Conservation (phyloP, 2,797 vertebrate genomes). For the Mormyrus hasselquistii region DNA sequence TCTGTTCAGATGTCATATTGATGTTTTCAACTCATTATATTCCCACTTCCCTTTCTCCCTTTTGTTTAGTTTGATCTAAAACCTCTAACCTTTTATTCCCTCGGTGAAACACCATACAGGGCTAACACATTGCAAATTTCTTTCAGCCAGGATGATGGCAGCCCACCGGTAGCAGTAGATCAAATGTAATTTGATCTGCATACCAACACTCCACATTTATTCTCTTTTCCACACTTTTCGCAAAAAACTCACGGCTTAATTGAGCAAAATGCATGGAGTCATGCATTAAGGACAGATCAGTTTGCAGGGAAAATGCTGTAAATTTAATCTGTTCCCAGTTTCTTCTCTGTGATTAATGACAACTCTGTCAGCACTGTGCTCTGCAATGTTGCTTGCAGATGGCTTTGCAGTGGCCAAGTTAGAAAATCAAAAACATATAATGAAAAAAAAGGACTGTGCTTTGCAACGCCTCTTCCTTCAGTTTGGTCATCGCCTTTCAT, state of each 20-base stretch:
- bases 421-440: background rate
- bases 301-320: conserved; percentile 3
- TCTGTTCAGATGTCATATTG: background rate
- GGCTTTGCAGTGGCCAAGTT: background rate
- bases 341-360: conserved; percentile 4
- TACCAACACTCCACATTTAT: background rate
- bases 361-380: background rate
- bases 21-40: background rate
- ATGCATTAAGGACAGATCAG: conserved; percentile 6
- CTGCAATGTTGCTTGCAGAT: background rate
- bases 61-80: background rate
- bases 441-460: background rate
- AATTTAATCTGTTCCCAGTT: background rate
- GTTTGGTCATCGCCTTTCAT: background rate
- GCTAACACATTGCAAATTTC: background rate
- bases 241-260: background rate
- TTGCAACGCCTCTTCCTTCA: background rate
- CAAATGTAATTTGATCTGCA: conserved; percentile 5
- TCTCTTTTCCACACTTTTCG: background rate
- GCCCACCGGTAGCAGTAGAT: background rate
- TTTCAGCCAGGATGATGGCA: background rate
- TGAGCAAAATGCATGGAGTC: background rate
- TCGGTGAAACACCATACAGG: background rate
- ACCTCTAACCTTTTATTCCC: background rate
- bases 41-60: background rate